Evolutionary conservation across 1,140 invertebrate species (phyloP), one percentile per base, ranked within the genome.

Genomic region (Contarinia nasturtii): DNA sequence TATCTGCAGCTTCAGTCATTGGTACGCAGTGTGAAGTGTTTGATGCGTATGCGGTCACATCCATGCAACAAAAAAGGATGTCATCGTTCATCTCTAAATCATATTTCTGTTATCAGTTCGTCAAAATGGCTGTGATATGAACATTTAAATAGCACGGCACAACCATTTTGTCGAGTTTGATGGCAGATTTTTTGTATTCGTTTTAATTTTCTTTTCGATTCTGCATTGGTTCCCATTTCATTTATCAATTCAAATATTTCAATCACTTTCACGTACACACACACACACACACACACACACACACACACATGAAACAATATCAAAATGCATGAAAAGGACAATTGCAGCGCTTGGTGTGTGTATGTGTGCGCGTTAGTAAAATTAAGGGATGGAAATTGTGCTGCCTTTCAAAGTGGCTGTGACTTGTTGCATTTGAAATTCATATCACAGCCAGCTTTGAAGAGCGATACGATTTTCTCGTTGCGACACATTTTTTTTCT

Each of bases 371-470:
- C n/a, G n/a, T n/a, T n/a, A n/a, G 19, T 4, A 19, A 44, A 21
- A 15, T 14, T 2, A 8, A 44, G 12, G 42, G n/a, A n/a, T n/a
- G n/a, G n/a, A n/a, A n/a, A 21, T 20, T 46, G 45, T 46, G 18
- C 15, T 19, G 33, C 17, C 33, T 46, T 33, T 46, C 45, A 46
- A 46, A 46, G 45, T 46, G 45, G 45, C 14, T 46, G 45, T 46
- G 45, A 46, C 33, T 36, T 46, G 45, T 34, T 27, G 10, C 15
- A 37, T 21, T 46, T 53, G 65, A 64, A 60, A 66, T 61, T 76
- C 82, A 83, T 86, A 86, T 86, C 83, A 80, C 78, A 81, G 78
- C 79, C 78, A 81, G 79, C 77, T 80, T 82, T 82, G 79, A 81
- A 80, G 79, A 81, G 77, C 77, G 76, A 58, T 65, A 69, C 65